Evolutionary conservation across 1,140 invertebrate species (phyloP), one percentile per base, ranked within the genome.

Genomic region (Drosophila oshimai): DNA sequence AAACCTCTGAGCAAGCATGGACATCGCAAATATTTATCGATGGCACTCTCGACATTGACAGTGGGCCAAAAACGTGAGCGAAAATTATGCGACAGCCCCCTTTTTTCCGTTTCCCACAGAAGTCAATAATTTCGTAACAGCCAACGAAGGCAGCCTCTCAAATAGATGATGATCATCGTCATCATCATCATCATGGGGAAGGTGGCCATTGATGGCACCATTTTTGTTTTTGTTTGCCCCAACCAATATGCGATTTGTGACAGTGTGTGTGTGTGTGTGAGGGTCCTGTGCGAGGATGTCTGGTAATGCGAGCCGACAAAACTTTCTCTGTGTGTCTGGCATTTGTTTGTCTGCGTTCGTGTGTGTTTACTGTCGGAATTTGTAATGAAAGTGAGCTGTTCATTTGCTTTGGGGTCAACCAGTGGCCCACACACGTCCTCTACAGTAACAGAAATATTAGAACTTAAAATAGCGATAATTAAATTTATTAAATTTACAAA

Each of bases 331-430:
- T 67, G 44, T 62, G 50, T 62, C 49, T 65, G 33, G 47, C 68
- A 47, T 53, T 42, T 58, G 54, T 62, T 57, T 78, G 60, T 34
- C 33, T 74, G 58, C 50, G 51, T 62, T 13, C 70, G 10, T 75
- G 65, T 75, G 60, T 86, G 80, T 87, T 81, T 87, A 68, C 76
- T 76, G 81, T 87, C 76, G 76, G 81, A 87, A 86, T 86, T 81
- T 70, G 81, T 81, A 87, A 87, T 87, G 81, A 87, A 81, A 86
- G 81, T 86, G 81, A 86, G 81, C 76, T 86, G 81, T 86, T 86
- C 81, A 86, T 86, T 86, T 86, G 76, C 75, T 80, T 86, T 86
- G 71, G 76, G 75, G 75, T 87, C 80, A 73, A 67, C 80, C 80
- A 86, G 76, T 75, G 75, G 75, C 81, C 72, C 46, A 54, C 54